Percentiles rank a stretch among this genome's conserved stretches.
Evolutionary conservation across 2,888 invertebrate species (phyloP).

Genomic region (Arge pagana): DNA sequence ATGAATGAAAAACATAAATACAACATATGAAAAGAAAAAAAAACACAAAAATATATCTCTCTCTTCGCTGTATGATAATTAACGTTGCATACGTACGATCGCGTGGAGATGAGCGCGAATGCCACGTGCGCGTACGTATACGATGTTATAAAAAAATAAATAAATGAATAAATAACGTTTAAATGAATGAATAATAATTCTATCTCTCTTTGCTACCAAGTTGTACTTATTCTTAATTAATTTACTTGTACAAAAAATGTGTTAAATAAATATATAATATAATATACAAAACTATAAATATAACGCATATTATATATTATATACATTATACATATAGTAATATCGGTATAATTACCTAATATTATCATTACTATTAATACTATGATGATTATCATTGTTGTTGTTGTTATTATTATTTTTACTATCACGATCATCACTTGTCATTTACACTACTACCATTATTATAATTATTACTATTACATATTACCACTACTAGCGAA

Average conservation of each 20-base stretch:
- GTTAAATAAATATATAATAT: slow-evolving; percentile 56
- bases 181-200: slow-evolving; percentile 56
- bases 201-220: slow-evolving; percentile 60
- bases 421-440: neutral
- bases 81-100: too few species aligned
- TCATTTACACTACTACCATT: slow-evolving; percentile 2
- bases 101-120: too few species aligned
- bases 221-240: slow-evolving; percentile 61
- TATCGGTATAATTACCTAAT: slow-evolving; percentile 20
- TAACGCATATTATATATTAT: slow-evolving; percentile 43
- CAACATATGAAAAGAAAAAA: slow-evolving; percentile 42
- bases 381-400: slow-evolving; percentile 35
- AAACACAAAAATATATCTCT: slow-evolving; percentile 36
- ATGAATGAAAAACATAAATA: neutral
- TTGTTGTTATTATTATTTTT: slow-evolving; percentile 34
- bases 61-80: slow-evolving; percentile 53
- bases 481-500: too few species aligned
- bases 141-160: too few species aligned
- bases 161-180: slow-evolving; percentile 34
- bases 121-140: too few species aligned
- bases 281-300: slow-evolving; percentile 51
- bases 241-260: slow-evolving; percentile 60
- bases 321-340: slow-evolving; percentile 29
- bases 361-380: slow-evolving; percentile 27
- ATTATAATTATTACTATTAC: slow-evolving; percentile 6